Evolutionary conservation across 2,888 invertebrate genomes (phyloP), one percentile per base, ranked within the genome.

Genomic region (Xanthostigma xanthostigma): DNA sequence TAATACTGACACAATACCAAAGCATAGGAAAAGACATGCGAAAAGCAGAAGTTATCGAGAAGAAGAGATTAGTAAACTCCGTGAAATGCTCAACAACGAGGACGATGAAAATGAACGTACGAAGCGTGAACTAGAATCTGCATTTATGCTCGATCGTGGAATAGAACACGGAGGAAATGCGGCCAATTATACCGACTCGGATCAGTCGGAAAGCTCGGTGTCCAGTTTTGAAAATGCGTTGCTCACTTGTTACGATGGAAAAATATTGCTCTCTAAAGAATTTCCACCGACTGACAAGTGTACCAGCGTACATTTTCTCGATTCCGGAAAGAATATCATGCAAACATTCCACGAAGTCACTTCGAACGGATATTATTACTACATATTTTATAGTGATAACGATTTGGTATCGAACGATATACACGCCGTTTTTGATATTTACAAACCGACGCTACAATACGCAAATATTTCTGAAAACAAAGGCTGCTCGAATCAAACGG

Each of bases 361-460:
- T 37, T 71, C 76, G 45, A 83, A 87, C 61, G 89, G 88, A 8
- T 89, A 89, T 66, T 90, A 89, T 63, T 90, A 90, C 66, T 90
- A 89, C 58, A 87, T 90, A 56, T 89, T 90, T 66, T 89, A 88
- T 61, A 88, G 86, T 58, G 87, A 90, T 62, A 88, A 89, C 67
- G 88, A 87, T 63, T 70, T 80, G 56, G 79, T 83, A 9, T 75
- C 72, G 44, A 90, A 89, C 65, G 81, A 85, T 60, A 84, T 90
- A 57, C 84, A 88, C 66, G 85, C 84, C 8, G 75, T 86, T 53
- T 88, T 90, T 62, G 84, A 89, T 67, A 86, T 90, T 60, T 81
- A 81, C 59, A 89, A 89, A 59, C 87, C 88, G 11, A 84, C 86
- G 54, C 85, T 85, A 67, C 81, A 83, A 60, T 86, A 83, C 63